Conservation (phyloP, 1,140 invertebrate species). For the Bombus pyrosoma region DNA sequence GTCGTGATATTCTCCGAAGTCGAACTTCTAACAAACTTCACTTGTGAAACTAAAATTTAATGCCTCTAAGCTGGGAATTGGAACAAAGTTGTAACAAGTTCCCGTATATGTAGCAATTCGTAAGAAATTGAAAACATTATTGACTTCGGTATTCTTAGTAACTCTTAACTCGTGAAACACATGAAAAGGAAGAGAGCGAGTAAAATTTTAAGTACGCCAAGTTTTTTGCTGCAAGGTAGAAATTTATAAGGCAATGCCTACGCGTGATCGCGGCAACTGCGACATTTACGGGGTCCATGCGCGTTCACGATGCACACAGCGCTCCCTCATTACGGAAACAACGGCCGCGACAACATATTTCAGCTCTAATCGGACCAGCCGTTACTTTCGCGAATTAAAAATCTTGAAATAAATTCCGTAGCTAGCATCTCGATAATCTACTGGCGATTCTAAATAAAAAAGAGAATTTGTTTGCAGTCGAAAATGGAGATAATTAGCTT, state of each 20-base stretch:
- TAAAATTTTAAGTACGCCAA: neutral
- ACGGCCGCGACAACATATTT: conserved; percentile 24
- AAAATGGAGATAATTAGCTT: neutral
- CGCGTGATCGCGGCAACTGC: neutral
- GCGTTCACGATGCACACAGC: neutral
- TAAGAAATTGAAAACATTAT: neutral
- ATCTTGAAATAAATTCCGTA: conserved; percentile 45
- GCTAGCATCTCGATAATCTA: conserved; percentile 25
- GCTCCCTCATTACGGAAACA: conserved; percentile 42
- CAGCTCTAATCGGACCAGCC: conserved; percentile 35
- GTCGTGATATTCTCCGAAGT: neutral
- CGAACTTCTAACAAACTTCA: neutral
- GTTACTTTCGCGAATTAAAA: conserved; percentile 46
- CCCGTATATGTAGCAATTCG: neutral
- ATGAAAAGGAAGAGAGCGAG: neutral
- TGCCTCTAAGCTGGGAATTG: neutral
- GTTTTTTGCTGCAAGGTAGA: neutral
- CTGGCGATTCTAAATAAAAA: neutral
- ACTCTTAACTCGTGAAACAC: neutral
- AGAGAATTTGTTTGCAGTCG: neutral
- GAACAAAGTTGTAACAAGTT: neutral
- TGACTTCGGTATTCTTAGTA: no score
- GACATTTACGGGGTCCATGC: conserved; percentile 17
- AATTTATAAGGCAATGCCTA: conserved; percentile 18
- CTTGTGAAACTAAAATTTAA: neutral